phyloP scores from a whole-genome alignment of 2,888 invertebrate species.

The Ormyrus rosae region DNA sequence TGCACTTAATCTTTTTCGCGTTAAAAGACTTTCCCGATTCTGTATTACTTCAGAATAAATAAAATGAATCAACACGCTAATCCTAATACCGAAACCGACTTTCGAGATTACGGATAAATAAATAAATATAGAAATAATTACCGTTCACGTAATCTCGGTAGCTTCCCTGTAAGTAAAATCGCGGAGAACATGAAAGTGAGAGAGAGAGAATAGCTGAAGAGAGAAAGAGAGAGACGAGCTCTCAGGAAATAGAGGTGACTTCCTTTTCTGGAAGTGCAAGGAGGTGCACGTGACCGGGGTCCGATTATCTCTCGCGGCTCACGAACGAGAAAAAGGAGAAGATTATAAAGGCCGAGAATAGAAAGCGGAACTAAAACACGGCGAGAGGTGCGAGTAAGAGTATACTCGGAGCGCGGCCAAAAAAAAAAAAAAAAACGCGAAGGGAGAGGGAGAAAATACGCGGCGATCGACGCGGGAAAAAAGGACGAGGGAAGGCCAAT shows the following conservation, averaged over 20 bases:
- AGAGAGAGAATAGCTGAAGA: background rate
- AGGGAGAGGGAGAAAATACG: background rate
- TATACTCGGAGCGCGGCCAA: background rate
- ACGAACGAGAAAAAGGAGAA: background rate
- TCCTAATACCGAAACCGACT: too few relatives aligned
- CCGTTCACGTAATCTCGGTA: constrained; percentile 7
- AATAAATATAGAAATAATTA: constrained; percentile 18
- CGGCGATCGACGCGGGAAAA: background rate
- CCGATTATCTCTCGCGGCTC: constrained; percentile 46
- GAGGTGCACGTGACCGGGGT: constrained; percentile 32
- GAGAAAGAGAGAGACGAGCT: constrained; percentile 27
- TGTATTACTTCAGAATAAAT: too few relatives aligned
- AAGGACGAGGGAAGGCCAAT: background rate
- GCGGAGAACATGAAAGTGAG: background rate
- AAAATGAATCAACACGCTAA: too few relatives aligned
- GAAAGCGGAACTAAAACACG: constrained; percentile 43
- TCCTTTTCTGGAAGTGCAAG: constrained; percentile 51
- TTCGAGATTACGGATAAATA: too few relatives aligned
- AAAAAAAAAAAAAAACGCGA: background rate
- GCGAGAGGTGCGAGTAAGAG: constrained; percentile 3
- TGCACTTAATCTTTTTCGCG: too few relatives aligned
- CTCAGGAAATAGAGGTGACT: constrained; percentile 49
- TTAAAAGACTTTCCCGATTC: too few relatives aligned
- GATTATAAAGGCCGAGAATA: constrained; percentile 39
- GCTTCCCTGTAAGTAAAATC: background rate